Evolutionary conservation across 2,888 invertebrate genomes (phyloP), one percentile per base, ranked within the genome.

Genomic region (Caenorhabditis becei): DNA sequence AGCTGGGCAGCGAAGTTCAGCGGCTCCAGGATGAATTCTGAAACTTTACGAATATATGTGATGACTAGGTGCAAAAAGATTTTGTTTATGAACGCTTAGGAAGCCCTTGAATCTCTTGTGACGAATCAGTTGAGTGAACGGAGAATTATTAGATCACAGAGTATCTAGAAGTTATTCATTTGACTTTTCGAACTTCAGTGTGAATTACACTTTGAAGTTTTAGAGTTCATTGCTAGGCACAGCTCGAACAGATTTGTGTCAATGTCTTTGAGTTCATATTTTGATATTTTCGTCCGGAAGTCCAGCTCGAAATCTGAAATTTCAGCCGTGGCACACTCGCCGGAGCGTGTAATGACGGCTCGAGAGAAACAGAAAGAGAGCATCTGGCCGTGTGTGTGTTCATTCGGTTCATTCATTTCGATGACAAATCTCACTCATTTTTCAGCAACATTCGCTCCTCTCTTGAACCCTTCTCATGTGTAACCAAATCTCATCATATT

Each of bases 391-490:
- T 20, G n/a, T 18, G 16, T 16, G n/a, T 16, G 11, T 28, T 47
- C n/a, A 41, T 61, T 63, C 11, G 18, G 53, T 41, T 53, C 56
- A 35, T 26, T 37, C 37, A 23, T 26, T 26, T 44, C 47, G 18
- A 32, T 72, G 72, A 72, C 72, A 72, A 72, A 63, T 72, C 54
- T 49, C 49, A 49, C 66, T 75, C 74, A 75, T 75, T 75, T 75
- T 75, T 75, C 74, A 65, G 65, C 74, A 59, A 75, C 65, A 75
- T 66, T 74, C 37, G 10, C 54, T 35, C 37, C 5, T 47, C 11
- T 37, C 23, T 58, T 41, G 44, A 44, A 23, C 53, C 18, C 28
- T 71, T 20, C 18, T 37, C 53, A 20, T 47, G 28, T 72, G 72
- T 72, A 72, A 72, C 72, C 63, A 72, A 72, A 72, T 72, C 63